These are phyloP conservation scores for Oithona nana DNA, from an alignment of 2,888 invertebrate species.

Conservation along the genomic window DNA sequence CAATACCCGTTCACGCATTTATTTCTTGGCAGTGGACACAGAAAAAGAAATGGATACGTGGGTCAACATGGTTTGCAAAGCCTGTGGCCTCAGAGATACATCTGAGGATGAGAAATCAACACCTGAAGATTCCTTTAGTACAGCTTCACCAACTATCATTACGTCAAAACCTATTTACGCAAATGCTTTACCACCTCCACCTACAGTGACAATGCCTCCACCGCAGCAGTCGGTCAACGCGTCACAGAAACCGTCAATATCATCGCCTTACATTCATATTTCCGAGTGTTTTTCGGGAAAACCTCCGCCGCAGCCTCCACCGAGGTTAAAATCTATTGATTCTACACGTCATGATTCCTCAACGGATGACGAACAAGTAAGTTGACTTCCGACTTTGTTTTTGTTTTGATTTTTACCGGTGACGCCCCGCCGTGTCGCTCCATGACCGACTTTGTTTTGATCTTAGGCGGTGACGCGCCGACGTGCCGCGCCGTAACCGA, in stretches of 20 bases:
- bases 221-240: too few species aligned
- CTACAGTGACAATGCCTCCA: too few species aligned
- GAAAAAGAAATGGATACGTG: constrained; percentile 84
- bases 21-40: constrained; percentile 77
- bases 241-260: background rate
- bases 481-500: too few species aligned
- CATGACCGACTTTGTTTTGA: too few species aligned
- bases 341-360: constrained; percentile 23
- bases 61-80: constrained; percentile 82
- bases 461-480: too few species aligned
- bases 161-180: background rate
- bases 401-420: constrained; percentile 25
- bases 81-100: constrained; percentile 60
- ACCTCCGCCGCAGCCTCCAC: background rate
- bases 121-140: background rate
- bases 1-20: constrained; percentile 67
- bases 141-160: background rate
- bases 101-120: constrained; percentile 14
- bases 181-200: too few species aligned
- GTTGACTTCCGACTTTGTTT: background rate
- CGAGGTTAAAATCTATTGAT: background rate
- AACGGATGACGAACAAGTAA: constrained; percentile 29
- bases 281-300: constrained; percentile 45
- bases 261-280: constrained; percentile 61
- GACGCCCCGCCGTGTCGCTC: too few species aligned